Evolutionary conservation across 2,113 vertebrate species (phyloP).

Genomic region (Grus americana): DNA sequence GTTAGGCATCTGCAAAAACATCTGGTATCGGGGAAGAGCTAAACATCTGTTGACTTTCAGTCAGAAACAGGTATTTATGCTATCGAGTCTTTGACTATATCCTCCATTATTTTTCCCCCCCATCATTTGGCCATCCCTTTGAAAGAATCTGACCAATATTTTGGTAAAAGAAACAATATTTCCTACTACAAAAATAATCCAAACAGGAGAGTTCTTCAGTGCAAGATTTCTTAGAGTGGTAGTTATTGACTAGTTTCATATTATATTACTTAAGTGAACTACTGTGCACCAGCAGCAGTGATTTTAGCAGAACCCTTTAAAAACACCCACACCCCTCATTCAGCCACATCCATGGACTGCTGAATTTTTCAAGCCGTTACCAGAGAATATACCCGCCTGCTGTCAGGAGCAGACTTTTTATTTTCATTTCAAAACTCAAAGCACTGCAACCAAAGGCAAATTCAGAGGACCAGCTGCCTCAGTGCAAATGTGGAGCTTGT

Average conservation of each 20-base stretch:
- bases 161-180: not conserved
- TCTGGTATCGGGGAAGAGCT: not conserved
- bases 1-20: not conserved
- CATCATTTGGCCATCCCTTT: not conserved
- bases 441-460: not conserved
- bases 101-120: too few species aligned
- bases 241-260: not conserved
- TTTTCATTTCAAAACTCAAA: not conserved
- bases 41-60: not conserved
- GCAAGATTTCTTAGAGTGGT: not conserved
- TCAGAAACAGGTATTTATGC: not conserved
- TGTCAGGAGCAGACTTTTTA: not conserved
- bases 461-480: slow-evolving; percentile 16
- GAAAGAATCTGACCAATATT: not conserved
- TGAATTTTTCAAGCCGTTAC: not conserved
- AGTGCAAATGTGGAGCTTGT: not conserved
- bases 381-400: not conserved
- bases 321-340: not conserved
- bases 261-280: not conserved
- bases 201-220: not conserved
- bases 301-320: not conserved
- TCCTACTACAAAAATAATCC: not conserved
- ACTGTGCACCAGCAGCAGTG: not conserved
- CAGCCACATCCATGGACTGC: not conserved
- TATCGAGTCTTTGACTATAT: not conserved